Evolutionary conservation across 1,140 invertebrate genomes (phyloP), one percentile per base, ranked within the genome.

Genomic region (Thereuonema tuberculata): DNA sequence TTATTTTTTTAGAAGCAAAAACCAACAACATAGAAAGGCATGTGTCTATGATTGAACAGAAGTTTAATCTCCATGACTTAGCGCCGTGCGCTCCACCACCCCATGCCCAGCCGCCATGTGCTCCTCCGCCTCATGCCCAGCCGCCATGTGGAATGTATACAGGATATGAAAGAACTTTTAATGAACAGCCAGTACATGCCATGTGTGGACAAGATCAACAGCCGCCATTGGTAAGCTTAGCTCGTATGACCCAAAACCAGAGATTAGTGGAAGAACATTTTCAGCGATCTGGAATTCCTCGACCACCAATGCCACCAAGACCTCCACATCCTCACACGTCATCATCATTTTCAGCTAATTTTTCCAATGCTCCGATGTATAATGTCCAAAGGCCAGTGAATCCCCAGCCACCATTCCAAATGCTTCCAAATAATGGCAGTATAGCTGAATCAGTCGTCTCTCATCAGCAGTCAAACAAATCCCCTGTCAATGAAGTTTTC

Each of bases 241-340:
- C 53, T 28, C 24, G 53, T 14, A 55, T 55, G 53, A 29, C 53
- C 3, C 53, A 55, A 3, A 55, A 17, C 26, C 53, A 55, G 27
- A 12, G 27, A 3, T 12, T 55, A 23, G 53, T 26, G 21, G 48
- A 21, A 20, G 48, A 24, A 20, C 9, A 50, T 24, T 9, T 20
- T 21, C 48, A 50, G 31, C 5, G 31, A 37, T 37, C 5, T 37
- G 17, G 9, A 17, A 9, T 9, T 5, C 48, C 48, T 50, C 48
- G 5, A 20, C 48, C 48, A 50, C 48, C 48, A 20, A 5, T 20
- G 9, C 48, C 48, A 9, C 48, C 48, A 20, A 5, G 3, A 20
- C 17, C 23, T 50, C 48, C 48, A 20, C 48, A 9, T 24, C 31
- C 31, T 37, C 31, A 9, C n/a, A n/a, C n/a, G n/a, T n/a, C n/a